These are phyloP conservation scores for Autographa pulchrina DNA, from an alignment of 2,888 invertebrate genomes.

Conservation along the genomic window DNA sequence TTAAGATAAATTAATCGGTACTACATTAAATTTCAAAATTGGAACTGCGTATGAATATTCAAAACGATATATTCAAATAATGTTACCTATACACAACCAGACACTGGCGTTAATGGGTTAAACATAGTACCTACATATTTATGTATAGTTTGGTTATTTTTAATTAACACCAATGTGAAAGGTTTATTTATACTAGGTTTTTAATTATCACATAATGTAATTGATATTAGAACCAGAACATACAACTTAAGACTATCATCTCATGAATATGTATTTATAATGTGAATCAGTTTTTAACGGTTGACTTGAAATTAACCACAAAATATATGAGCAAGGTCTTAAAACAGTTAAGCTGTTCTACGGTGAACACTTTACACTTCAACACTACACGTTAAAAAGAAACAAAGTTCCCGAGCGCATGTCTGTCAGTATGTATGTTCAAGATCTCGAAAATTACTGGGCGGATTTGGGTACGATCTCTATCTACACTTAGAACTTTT, in stretches of 20 bases:
- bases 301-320: constrained; percentile 29
- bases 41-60: constrained; percentile 44
- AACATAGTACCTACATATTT: constrained; percentile 27
- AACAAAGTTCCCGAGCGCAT: constrained; percentile 32
- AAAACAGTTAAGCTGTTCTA: constrained; percentile 23
- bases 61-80: constrained; percentile 33
- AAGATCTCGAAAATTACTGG: constrained; percentile 48
- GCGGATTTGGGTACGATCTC: constrained; percentile 36
- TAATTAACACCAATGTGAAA: constrained; percentile 16
- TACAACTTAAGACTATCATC: not conserved
- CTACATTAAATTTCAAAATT: constrained; percentile 31
- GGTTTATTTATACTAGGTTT: constrained; percentile 15
- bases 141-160: constrained; percentile 21
- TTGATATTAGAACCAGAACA: not conserved
- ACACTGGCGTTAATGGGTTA: constrained; percentile 23
- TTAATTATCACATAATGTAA: constrained; percentile 3
- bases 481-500: constrained; percentile 30
- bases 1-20: constrained; percentile 31
- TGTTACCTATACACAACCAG: constrained; percentile 19
- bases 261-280: constrained; percentile 10
- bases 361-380: constrained; percentile 34
- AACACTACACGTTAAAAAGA: constrained; percentile 39
- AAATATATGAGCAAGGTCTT: constrained; percentile 16
- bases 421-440: constrained; percentile 45
- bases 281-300: constrained; percentile 13